Base-by-base conservation (phyloP, 2,113 vertebrate species). In the Narcine bancroftii region DNA sequence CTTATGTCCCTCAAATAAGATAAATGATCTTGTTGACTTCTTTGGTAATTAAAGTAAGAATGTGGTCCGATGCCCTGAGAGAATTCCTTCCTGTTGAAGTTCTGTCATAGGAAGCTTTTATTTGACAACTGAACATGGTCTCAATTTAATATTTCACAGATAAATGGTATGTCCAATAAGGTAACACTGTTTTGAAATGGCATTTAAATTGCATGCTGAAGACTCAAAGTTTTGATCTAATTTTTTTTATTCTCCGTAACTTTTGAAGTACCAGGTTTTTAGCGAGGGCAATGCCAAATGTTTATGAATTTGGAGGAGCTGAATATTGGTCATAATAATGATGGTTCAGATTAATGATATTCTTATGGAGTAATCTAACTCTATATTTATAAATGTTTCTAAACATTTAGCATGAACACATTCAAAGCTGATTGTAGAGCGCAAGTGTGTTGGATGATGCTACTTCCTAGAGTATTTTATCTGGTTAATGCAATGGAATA, bases 381-480 rank as follows among this genome's bases (percentile, higher is more conserved):
- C 26, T 42, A 29, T 69, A 36, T 19, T 36, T n/a, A 2, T 69
- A 39, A 39, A 91, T 89, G 21, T 69, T 91, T 69, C 63, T 63
- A 66, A n/a, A 33, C 63, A 71, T 66, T 69, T 26, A 29, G 63
- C 17, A 42, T 69, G 65, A 47, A 47, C 21, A 47, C 89, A 83
- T 83, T 69, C 5, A 91, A 69, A 69, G 65, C 42, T 47, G 63
- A 24, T 66, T 66, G 39, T 89, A 47, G 26, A 69, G 56, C 39
- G 24, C 29, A 66, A 56, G 17, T 47, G 24, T 71, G 10, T 71
- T 71, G 60, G 89, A 66, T 45, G 65, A 42, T 42, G 42, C 69
- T 45, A 66, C 63, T 91, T 91, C 24, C 21, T 91, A 24, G 45
- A 47, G 47, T 29, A 89, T 69, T 91, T 91, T 91, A 36, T 91